Base-by-base conservation (phyloP, 1,140 invertebrate species). In the Drosophila pseudoananassae region DNA sequence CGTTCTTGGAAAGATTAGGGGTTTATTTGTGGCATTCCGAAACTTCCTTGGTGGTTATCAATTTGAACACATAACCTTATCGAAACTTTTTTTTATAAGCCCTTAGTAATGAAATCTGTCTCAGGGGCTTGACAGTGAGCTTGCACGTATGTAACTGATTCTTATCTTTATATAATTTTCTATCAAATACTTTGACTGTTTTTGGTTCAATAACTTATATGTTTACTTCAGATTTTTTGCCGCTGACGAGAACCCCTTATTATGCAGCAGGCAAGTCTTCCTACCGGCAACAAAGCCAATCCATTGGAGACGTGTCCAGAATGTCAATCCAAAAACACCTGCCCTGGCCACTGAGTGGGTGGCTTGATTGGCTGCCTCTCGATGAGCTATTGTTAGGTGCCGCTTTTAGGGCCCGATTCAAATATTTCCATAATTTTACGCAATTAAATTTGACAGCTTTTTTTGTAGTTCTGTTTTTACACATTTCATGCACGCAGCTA, bases 341-440 rank as follows among this genome's bases (percentile, higher is more conserved):
- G 59, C 14, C 17, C 23, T 10, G 36, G 14, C 33, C 29, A 47
- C 65, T 56, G 58, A 50, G 60, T 77, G 81, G 81, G 74, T 77
- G 78, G 78, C 57, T 65, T 38, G 12, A 43, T 31, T 15, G 23
- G 10, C 15, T 14, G n/a, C 17, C 12, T 10, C 29, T 7, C 38
- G 46, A 33, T 73, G 53, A 33, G n/a, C 60, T 52, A 77, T 50
- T 63, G 43, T 43, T 38, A 45, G 53, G 65, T 40, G 56, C 73
- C 55, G 72, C 29, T 77, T 74, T 49, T 76, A 77, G 78, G 56
- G 40, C 10, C 46, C 46, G 64, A 60, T 53, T 59, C 47, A 12
- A 74, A 65, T 61, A 47, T 74, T 66, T 65, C 33, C 49, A 64
- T 61, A 50, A 33, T 55, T 84, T 84, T 54, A 17, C 40, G 49